phyloP scores from a whole-genome alignment of 2,888 invertebrate species.

The Gymnosoma rotundatum region DNA sequence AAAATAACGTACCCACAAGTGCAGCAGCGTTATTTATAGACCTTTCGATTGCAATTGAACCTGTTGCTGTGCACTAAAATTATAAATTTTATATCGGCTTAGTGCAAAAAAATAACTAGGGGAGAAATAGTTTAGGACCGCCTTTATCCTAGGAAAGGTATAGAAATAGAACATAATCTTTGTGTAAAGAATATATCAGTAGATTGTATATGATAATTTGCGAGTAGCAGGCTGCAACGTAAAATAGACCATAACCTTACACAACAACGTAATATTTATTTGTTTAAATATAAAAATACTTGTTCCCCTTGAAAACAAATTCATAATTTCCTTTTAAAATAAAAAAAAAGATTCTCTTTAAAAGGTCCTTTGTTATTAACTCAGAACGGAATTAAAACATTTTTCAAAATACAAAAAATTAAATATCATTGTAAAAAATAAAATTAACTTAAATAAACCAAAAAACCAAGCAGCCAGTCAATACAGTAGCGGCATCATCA shows the following conservation, averaged over 20 bases:
- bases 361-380: conserved; percentile 32
- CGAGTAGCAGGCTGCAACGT: too few relatives aligned
- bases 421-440: conserved; percentile 1
- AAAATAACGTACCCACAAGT: too few relatives aligned
- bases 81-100: too few relatives aligned
- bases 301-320: conserved; percentile 28
- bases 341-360: conserved; percentile 33
- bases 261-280: not conserved
- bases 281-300: not conserved
- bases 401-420: conserved; percentile 33
- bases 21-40: too few relatives aligned
- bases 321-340: conserved; percentile 41
- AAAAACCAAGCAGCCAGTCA: conserved; percentile 20
- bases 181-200: too few relatives aligned
- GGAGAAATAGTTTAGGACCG: too few relatives aligned
- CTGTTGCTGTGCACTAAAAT: too few relatives aligned
- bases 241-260: not conserved
- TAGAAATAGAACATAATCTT: too few relatives aligned
- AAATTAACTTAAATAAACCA: conserved; percentile 25
- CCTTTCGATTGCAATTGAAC: too few relatives aligned
- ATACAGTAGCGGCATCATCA: conserved; percentile 29
- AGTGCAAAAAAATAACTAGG: too few relatives aligned
- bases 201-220: too few relatives aligned
- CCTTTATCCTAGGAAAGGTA: too few relatives aligned
- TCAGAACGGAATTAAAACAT: conserved; percentile 25